These are phyloP conservation scores for Acronicta leporina DNA, from an alignment of 2,888 invertebrate species.

Conservation along the genomic window DNA sequence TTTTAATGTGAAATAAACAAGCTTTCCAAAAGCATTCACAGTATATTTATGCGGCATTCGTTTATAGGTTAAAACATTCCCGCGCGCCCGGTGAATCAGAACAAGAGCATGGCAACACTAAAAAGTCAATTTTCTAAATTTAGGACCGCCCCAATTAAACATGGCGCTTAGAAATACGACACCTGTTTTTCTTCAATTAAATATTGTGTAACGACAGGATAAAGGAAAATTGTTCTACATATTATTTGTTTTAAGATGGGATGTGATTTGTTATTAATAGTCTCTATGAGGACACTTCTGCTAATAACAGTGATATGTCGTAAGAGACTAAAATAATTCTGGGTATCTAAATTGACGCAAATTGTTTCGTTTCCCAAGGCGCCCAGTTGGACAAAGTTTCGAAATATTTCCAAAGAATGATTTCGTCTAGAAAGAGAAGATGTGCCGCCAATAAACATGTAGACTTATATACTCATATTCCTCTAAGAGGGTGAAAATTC, in stretches of 20 bases:
- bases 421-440: neutral
- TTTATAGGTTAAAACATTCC: conserved; percentile 55
- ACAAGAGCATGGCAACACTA: conserved; percentile 61
- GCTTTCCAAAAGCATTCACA: conserved; percentile 32
- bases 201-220: conserved; percentile 37
- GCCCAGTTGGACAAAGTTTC: neutral
- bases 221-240: conserved; percentile 15
- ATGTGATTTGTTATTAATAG: conserved; percentile 39
- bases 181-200: conserved; percentile 69
- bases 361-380: conserved; percentile 16
- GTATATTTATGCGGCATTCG: conserved; percentile 37
- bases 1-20: conserved; percentile 33
- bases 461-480: no score
- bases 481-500: no score
- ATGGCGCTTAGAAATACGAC: conserved; percentile 68
- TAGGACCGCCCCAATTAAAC: conserved; percentile 71
- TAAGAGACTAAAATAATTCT: conserved; percentile 42
- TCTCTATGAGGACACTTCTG: conserved; percentile 33
- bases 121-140: conserved; percentile 72
- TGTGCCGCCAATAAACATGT: no score
- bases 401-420: neutral
- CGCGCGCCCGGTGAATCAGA: conserved; percentile 48
- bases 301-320: conserved; percentile 38
- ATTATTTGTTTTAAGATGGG: conserved; percentile 30
- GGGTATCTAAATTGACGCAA: conserved; percentile 25